Conservation (phyloP, 2,888 invertebrate species). For the Mesorhabditis spiculigera region DNA sequence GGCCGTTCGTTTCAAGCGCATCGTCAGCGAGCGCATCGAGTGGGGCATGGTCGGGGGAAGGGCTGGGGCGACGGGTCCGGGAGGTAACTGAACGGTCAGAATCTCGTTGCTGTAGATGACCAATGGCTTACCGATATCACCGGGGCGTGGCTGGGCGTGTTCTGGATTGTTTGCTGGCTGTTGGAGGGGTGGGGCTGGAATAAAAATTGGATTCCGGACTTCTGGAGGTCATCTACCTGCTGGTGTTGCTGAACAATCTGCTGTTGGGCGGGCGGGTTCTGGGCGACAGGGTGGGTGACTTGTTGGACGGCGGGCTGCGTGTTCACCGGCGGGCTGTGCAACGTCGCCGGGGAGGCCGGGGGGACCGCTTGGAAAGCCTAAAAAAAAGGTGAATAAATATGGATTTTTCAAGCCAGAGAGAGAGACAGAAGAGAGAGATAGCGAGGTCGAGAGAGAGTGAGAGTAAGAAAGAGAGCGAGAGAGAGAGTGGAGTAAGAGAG, state of each 20-base stretch:
- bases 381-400: too few species aligned
- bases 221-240: neutral
- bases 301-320: neutral
- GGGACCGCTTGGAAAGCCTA: neutral
- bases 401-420: too few species aligned
- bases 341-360: neutral
- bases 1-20: neutral
- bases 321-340: neutral
- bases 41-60: neutral
- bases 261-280: slow-evolving; percentile 1
- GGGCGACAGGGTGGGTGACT: neutral
- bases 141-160: neutral
- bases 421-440: too few species aligned
- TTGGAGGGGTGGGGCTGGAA: neutral
- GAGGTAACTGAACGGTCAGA: neutral
- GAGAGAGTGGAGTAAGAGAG: too few species aligned
- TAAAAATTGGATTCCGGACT: neutral
- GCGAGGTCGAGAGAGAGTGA: too few species aligned
- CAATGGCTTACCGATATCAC: neutral
- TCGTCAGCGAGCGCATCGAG: neutral
- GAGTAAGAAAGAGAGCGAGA: too few species aligned
- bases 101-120: too few species aligned
- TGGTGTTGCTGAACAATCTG: neutral
- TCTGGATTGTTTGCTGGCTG: slow-evolving; percentile 6
- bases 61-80: neutral